Evolutionary conservation across 2,888 invertebrate genomes (phyloP), one percentile per base, ranked within the genome.

Genomic region (Salticus scenicus): DNA sequence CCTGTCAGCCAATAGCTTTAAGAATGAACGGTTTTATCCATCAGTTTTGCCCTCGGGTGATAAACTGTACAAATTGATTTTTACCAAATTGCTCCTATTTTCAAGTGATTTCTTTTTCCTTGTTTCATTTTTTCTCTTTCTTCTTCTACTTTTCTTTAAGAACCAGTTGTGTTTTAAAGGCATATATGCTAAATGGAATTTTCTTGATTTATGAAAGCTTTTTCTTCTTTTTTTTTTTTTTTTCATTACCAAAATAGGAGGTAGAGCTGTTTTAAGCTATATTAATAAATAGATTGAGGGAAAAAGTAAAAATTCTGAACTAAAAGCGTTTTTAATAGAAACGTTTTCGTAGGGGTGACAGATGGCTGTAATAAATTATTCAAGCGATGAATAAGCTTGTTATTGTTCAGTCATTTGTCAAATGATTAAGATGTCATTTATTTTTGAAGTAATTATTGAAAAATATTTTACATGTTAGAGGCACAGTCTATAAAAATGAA

Each of bases 1-100:
- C 17, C 57, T 57, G 57, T 57, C 57, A 57, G 57, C 57, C 57
- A 24, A 57, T 57, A 57, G 20, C 57, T 24, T 57, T 57, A 57
- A 57, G 57, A 57, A 57, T 24, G 57, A 37, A 57, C 57, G 57
- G 24, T 12, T 24, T 47, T 47, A 47, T 47, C 42, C 42, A 47
- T 47, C 42, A 47, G 17, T 57, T 57, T 57, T 20, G 47, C 47
- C 8, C 47, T 17, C 47, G 47, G 57, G 57, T 57, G 57, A 57
- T 57, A 57, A 57, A 57, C 14, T 57, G 57, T 24, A 24, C 57
- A 57, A 57, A 57, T 57, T 20, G 57, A 57, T 20, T 57, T 24
- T 12, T n/a, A 1, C 57, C 12, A 57, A 57, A 57, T 57, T 57
- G 57, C 57, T 1, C 12, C 57, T 57, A 57, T 57, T 57, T 57